phyloP scores from a whole-genome alignment of 64 coral and sea anemone genomes.

The Stylophora pistillata region DNA sequence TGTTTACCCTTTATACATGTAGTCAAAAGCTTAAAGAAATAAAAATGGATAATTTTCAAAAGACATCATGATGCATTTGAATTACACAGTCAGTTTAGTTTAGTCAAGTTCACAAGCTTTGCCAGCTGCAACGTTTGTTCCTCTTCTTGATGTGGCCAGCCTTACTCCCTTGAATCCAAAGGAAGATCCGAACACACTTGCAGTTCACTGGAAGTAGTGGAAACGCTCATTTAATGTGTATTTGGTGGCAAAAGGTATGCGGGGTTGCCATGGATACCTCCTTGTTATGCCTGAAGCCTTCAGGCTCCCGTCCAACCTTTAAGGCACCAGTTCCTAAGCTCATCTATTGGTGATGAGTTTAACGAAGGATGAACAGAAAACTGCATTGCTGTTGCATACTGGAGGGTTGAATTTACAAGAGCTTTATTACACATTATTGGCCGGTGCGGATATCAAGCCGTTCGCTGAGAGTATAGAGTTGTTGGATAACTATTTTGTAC shows the following conservation, averaged over 20 bases:
- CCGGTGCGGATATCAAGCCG: conserved; percentile 3
- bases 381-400: not conserved
- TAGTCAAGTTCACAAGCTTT: conserved; percentile 1
- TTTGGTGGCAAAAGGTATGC: conserved; percentile 40
- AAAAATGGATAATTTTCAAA: not conserved
- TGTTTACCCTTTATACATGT: too few relatives aligned
- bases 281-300: too few relatives aligned
- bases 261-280: too few relatives aligned
- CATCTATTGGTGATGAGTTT: too few relatives aligned
- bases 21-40: not conserved
- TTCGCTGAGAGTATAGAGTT: conserved; percentile 15
- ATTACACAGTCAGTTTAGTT: too few relatives aligned
- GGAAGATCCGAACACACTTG: conserved; percentile 11
- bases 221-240: conserved; percentile 19
- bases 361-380: conserved; percentile 37
- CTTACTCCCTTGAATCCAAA: too few relatives aligned
- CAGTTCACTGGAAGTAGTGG: conserved; percentile 25
- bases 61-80: not conserved
- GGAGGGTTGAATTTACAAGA: conserved; percentile 25
- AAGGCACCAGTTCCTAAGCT: too few relatives aligned
- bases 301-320: too few relatives aligned
- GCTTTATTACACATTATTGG: not conserved
- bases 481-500: conserved; percentile 50
- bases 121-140: not conserved
- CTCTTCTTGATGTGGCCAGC: too few relatives aligned